These are phyloP conservation scores for Gouania willdenowi DNA, from an alignment of 2,797 vertebrate genomes.

Conservation along the genomic window DNA sequence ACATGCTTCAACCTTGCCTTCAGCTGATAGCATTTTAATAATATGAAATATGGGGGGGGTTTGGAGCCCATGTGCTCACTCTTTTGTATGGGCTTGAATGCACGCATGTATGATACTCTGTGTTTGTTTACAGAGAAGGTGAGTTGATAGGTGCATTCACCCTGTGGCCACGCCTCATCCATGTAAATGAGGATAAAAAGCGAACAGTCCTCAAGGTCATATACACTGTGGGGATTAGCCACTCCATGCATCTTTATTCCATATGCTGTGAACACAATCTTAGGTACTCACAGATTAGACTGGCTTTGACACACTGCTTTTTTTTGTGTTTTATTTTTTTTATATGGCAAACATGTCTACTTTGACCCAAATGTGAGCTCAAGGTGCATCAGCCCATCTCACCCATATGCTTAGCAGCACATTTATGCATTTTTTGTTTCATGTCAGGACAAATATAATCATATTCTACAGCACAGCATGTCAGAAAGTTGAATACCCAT, in stretches of 20 bases:
- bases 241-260: conserved; percentile 34
- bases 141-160: conserved; percentile 33
- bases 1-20: conserved; percentile 47
- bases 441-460: conserved; percentile 1
- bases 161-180: conserved; percentile 46
- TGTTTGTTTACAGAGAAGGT: conserved; percentile 24
- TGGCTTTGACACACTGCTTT: conserved; percentile 18
- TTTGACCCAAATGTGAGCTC: neutral
- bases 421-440: neutral
- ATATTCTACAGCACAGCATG: neutral
- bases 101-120: conserved; percentile 4
- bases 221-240: conserved; percentile 46
- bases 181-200: conserved; percentile 65
- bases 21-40: conserved; percentile 49
- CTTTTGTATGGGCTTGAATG: neutral
- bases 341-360: conserved; percentile 3
- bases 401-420: neutral
- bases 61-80: conserved; percentile 23
- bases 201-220: conserved; percentile 61
- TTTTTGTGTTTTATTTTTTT: conserved; percentile 17
- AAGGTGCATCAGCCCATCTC: neutral
- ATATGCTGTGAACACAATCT: conserved; percentile 23
- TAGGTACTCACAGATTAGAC: conserved; percentile 15
- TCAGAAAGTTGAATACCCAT: neutral
- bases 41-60: conserved; percentile 55